phyloP scores from a whole-genome alignment of 2,113 vertebrate genomes.

The Callocephalon fimbriatum region DNA sequence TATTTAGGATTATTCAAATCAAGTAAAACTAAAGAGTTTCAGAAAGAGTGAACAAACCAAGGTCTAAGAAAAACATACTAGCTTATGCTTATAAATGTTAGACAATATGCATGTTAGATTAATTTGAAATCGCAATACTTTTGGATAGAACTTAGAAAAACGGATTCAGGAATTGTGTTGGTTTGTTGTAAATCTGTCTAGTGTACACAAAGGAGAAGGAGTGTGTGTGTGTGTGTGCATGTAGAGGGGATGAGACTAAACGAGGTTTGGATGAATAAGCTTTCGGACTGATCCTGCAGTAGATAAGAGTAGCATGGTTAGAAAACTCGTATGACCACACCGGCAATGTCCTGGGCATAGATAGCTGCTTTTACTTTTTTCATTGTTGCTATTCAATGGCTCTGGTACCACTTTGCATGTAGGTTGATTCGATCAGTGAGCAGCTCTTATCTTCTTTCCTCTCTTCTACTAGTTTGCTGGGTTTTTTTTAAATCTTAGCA shows the following conservation, averaged over 20 bases:
- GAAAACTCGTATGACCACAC: background rate
- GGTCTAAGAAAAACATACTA: background rate
- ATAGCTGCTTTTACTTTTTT: background rate
- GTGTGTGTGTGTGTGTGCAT: background rate
- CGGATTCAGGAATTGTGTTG: background rate
- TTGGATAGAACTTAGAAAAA: background rate
- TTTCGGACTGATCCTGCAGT: background rate
- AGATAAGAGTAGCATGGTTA: background rate
- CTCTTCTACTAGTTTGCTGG: background rate
- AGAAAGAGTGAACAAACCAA: background rate
- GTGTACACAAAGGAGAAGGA: background rate
- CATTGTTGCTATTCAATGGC: background rate
- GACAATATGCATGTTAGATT: background rate
- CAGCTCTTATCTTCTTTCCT: background rate
- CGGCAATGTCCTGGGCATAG: background rate
- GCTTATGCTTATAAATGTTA: background rate
- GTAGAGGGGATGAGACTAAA: background rate
- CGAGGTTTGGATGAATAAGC: background rate
- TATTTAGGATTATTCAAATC: background rate
- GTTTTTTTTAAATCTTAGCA: background rate
- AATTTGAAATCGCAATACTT: background rate
- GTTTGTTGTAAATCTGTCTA: background rate
- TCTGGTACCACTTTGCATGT: background rate
- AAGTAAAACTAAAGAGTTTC: background rate
- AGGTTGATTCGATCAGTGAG: background rate